A percentile compares a stretch with the other conserved stretches of the same genome.
These are phyloP conservation scores for Zaprionus camerounensis DNA, from an alignment of 1,140 invertebrate genomes.

Conservation along the genomic window DNA sequence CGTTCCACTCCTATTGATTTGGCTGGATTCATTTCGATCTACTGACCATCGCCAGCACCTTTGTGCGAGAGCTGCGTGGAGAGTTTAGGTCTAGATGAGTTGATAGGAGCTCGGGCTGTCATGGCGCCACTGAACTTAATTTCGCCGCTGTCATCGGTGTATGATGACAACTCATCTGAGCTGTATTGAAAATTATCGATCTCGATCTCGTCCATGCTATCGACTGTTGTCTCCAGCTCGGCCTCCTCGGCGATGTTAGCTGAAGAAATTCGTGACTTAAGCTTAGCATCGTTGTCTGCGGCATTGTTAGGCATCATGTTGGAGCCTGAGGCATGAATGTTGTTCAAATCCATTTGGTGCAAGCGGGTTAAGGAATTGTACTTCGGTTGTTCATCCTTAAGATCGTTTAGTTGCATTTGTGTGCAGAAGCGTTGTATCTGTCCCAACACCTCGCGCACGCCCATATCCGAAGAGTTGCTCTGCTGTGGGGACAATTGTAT, in stretches of 20 bases:
- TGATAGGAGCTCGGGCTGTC: conserved; percentile 37
- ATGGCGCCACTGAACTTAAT: conserved; percentile 40
- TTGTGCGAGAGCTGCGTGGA: conserved; percentile 27
- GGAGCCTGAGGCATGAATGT: conserved; percentile 1
- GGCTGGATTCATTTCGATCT: background rate
- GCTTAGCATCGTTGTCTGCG: background rate
- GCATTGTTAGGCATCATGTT: background rate
- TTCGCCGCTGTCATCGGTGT: conserved; percentile 57
- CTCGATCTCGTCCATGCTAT: conserved; percentile 66
- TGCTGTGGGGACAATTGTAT: conserved; percentile 50
- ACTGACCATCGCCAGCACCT: conserved; percentile 74
- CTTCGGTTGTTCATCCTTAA: conserved; percentile 31
- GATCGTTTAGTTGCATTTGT: conserved; percentile 52
- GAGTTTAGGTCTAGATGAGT: conserved; percentile 6
- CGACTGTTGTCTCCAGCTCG: conserved; percentile 50
- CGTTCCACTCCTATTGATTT: background rate
- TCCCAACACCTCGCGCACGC: conserved; percentile 63
- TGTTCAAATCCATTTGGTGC: background rate
- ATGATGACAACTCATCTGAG: conserved; percentile 66
- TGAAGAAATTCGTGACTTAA: conserved; percentile 4
- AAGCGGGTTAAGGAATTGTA: conserved; percentile 16
- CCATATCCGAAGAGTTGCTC: conserved; percentile 71
- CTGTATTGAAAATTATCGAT: conserved; percentile 65
- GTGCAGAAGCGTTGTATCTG: conserved; percentile 71
- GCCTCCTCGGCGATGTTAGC: conserved; percentile 10